These are phyloP conservation scores for Phoeniculus purpureus DNA, from an alignment of 2,797 vertebrate genomes.

Conservation along the genomic window DNA sequence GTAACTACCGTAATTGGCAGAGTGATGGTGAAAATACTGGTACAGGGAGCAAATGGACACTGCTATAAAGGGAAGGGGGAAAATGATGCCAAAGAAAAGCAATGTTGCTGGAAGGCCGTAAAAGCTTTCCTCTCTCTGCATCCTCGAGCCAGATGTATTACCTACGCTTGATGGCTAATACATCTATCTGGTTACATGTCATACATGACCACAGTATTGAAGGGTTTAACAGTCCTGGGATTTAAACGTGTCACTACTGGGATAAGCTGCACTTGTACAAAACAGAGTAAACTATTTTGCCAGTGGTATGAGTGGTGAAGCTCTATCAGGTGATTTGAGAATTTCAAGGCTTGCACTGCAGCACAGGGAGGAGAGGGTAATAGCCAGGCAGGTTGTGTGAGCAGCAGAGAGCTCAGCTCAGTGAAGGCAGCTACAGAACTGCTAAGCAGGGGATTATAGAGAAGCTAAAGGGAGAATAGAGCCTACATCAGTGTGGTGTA, in stretches of 20 bases:
- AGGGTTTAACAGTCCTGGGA: constrained; percentile 44
- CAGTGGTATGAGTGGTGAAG: neutral
- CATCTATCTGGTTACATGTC: constrained; percentile 32
- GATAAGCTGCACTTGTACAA: constrained; percentile 27
- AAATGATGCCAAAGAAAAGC: neutral
- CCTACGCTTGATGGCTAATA: constrained; percentile 14
- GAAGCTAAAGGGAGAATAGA: neutral
- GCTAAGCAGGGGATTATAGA: constrained; percentile 22
- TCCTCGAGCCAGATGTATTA: neutral
- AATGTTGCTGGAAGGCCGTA: neutral
- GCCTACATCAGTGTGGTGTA: neutral
- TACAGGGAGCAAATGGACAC: neutral
- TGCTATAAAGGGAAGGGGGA: neutral
- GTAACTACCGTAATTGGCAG: constrained; percentile 9
- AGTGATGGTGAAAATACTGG: neutral
- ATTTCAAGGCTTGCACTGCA: neutral
- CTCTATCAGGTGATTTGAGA: neutral
- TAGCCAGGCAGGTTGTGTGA: neutral
- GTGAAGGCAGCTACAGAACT: constrained; percentile 4
- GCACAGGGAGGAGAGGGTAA: neutral
- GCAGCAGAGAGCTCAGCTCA: neutral
- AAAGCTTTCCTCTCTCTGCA: neutral
- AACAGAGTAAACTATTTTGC: constrained; percentile 33
- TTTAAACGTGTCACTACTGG: neutral
- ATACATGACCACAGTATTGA: constrained; percentile 13